phyloP scores from a whole-genome alignment of 1,140 invertebrate species.

The Neoseiulus cucumeris region DNA sequence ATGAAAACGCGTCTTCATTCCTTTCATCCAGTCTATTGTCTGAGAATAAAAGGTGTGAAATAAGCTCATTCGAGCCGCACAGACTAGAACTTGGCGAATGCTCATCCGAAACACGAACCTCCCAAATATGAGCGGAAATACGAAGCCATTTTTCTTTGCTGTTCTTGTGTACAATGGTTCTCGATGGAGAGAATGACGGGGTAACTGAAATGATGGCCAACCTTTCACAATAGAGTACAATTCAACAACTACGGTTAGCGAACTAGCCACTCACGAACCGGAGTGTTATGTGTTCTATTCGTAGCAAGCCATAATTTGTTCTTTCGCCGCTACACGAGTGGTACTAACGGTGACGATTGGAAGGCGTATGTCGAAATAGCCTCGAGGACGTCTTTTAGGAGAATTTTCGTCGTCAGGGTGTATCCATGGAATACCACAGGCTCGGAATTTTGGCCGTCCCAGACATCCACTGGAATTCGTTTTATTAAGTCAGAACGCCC shows the following conservation, averaged over 20 bases:
- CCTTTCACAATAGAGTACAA: too few species aligned
- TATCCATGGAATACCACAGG: slow-evolving; percentile 38
- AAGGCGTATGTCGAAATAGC: slow-evolving; percentile 38
- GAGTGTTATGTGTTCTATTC: background rate
- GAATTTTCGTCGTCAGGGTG: slow-evolving; percentile 37
- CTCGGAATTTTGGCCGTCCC: slow-evolving; percentile 34
- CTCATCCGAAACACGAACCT: slow-evolving; percentile 12
- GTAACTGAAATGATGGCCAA: slow-evolving; percentile 33
- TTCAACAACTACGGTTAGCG: too few species aligned
- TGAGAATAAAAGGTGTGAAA: too few species aligned
- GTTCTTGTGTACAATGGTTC: slow-evolving; percentile 79
- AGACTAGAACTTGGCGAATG: too few species aligned
- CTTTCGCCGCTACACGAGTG: background rate
- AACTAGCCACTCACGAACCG: too few species aligned
- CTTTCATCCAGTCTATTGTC: too few species aligned
- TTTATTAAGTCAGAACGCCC: background rate
- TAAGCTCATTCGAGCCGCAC: too few species aligned
- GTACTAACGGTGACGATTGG: slow-evolving; percentile 6
- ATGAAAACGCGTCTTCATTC: too few species aligned
- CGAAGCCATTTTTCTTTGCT: slow-evolving; percentile 77
- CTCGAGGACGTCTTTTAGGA: slow-evolving; percentile 34
- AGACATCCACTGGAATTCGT: slow-evolving; percentile 35
- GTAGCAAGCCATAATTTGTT: background rate
- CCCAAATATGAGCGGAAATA: slow-evolving; percentile 17
- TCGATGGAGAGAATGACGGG: slow-evolving; percentile 87